Evolutionary conservation across 2,113 vertebrate species (phyloP), one percentile per base, ranked within the genome.

Genomic region (Anolis sagrei): DNA sequence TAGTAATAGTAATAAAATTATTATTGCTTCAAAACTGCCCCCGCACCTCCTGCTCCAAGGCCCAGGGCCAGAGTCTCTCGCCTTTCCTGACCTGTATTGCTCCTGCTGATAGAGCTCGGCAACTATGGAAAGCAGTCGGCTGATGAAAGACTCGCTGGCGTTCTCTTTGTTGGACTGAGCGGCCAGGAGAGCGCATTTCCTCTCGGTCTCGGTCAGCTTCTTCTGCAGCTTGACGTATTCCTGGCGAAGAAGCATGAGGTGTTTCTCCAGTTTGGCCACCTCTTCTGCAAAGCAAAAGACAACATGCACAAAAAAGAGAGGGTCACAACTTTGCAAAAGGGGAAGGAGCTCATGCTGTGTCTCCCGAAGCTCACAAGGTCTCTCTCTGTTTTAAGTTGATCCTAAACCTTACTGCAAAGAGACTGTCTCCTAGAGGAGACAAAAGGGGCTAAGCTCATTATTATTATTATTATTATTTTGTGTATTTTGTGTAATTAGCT

Each of bases 201-300:
- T 96, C 88, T 99, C 99, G 0, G 98, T 99, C 90, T 99, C 98
- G 0, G 97, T 98, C 79, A 99, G 90, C 87, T 98, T 98, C 97
- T 98, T 98, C 96, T 99, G 99, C 96, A 99, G 97, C 95, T 99
- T 99, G 90, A 99, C 99, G 19, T 99, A 99, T 94, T 99, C 99
- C 96, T 99, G 98, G 90, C 99, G 97, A 78, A 99, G 98, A 93
- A 99, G 98, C 94, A 97, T 95, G 95, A 99, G 96, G 93, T 99
- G 99, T 97, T 99, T 99, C 94, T 99, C 98, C 97, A 99, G 96
- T 96, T 99, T 99, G 96, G 98, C 97, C 96, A 99, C 99, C 96
- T 99, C 99, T 96, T 99, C 99, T 99, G 97, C 78, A 94, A 94
- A 83, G 83, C 10, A 82, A 69, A 62, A 80, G 72, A 88, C 34